phyloP scores from a whole-genome alignment of 2,113 vertebrate species.

The Rissa tridactyla region DNA sequence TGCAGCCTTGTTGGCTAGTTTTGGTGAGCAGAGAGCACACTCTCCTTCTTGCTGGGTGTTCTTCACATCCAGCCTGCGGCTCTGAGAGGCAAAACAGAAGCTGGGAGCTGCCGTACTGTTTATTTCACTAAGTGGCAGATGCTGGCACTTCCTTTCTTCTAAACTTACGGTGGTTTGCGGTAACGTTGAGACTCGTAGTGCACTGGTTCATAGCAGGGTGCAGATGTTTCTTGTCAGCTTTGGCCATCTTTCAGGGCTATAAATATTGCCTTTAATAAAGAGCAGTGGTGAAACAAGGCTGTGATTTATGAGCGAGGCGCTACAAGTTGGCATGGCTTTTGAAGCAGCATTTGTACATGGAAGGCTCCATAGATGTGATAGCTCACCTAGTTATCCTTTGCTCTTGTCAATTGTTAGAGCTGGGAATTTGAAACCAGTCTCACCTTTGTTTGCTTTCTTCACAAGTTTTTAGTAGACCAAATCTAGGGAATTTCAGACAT shows the following conservation, averaged over 20 bases:
- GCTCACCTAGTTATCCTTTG: not conserved
- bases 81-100: not conserved
- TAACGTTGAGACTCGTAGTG: rapidly evolving
- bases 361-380: not conserved
- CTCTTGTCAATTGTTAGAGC: not conserved
- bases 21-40: not conserved
- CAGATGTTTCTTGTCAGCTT: slow-evolving; percentile 48
- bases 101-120: not conserved
- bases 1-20: not conserved
- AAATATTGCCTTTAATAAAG: slow-evolving; percentile 7
- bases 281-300: not conserved
- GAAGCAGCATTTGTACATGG: not conserved
- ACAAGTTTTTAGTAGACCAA: not conserved
- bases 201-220: not conserved
- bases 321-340: not conserved
- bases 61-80: not conserved
- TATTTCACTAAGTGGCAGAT: not conserved
- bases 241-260: slow-evolving; percentile 44
- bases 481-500: not conserved
- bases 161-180: not conserved
- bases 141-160: not conserved
- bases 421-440: rapidly evolving
- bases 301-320: not conserved
- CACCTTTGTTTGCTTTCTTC: not conserved
- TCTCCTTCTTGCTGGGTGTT: not conserved